These are phyloP conservation scores for Cheiracanthium punctorium DNA, from an alignment of 2,888 invertebrate species.

Conservation along the genomic window DNA sequence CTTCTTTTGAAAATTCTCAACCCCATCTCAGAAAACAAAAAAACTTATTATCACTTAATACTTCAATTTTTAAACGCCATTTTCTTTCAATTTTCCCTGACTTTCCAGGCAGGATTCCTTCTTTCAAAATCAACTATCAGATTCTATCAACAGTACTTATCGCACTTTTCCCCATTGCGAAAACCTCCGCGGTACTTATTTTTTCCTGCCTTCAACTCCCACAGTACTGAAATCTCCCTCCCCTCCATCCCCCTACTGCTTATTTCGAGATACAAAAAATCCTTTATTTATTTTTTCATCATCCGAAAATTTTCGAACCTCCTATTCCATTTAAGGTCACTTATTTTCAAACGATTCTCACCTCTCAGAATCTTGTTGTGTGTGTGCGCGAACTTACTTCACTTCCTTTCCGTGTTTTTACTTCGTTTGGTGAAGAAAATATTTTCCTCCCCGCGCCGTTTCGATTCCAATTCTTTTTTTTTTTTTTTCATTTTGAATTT, in stretches of 20 bases:
- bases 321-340: conserved; percentile 17
- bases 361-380: not conserved
- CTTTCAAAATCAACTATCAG: not conserved
- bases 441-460: no score
- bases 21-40: no score
- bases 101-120: not conserved
- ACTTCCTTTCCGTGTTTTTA: conserved; percentile 6
- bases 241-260: not conserved
- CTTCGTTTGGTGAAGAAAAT: not conserved
- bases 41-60: not conserved
- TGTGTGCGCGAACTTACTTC: not conserved
- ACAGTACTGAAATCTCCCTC: no score
- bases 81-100: not conserved
- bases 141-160: not conserved
- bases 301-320: conserved; percentile 3
- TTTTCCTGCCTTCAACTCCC: no score
- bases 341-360: conserved; percentile 8
- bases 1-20: no score
- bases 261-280: not conserved
- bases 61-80: not conserved
- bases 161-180: not conserved
- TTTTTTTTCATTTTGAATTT: conserved; percentile 3
- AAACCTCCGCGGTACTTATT: no score
- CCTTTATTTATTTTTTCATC: not conserved
- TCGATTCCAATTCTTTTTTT: not conserved